These are phyloP conservation scores for Ctena decussata DNA, from an alignment of 2,888 invertebrate species.

Conservation along the genomic window DNA sequence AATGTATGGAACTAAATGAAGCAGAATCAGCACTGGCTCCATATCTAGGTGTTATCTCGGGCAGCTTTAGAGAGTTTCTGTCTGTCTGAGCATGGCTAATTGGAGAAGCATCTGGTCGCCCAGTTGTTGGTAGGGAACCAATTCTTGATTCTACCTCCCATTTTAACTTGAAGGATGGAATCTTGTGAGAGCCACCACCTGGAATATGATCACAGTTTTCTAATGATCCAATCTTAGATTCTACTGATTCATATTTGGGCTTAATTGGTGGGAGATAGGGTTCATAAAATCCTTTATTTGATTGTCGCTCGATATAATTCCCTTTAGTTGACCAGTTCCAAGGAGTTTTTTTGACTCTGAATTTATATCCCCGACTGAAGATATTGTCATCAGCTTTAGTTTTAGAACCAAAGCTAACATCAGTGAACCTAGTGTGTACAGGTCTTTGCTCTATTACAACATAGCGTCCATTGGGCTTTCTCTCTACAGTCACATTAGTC, in stretches of 20 bases:
- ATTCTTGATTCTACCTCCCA: conserved; percentile 75
- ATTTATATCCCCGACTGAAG: conserved; percentile 33
- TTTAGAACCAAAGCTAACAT: conserved; percentile 11
- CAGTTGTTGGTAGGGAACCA: conserved; percentile 62
- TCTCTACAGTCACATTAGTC: conserved; percentile 73
- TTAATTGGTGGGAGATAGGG: conserved; percentile 71
- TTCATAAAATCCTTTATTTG: conserved; percentile 63
- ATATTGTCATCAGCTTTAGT: conserved; percentile 33
- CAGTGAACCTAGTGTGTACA: conserved; percentile 67
- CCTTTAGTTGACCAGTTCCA: conserved; percentile 72
- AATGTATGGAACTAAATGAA: conserved; percentile 69
- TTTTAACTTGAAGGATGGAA: conserved; percentile 70
- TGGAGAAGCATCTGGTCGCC: neutral
- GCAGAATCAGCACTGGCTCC: conserved; percentile 70
- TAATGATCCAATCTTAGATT: conserved; percentile 65
- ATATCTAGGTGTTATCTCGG: conserved; percentile 68
- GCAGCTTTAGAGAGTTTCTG: conserved; percentile 39
- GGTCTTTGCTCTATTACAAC: conserved; percentile 79
- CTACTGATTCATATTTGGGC: conserved; percentile 42
- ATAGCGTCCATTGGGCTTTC: conserved; percentile 74
- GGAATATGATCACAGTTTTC: conserved; percentile 65
- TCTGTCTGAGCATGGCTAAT: neutral
- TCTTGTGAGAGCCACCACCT: conserved; percentile 67
- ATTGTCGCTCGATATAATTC: conserved; percentile 65
- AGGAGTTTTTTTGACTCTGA: conserved; percentile 64